Evolutionary conservation across 2,888 invertebrate species (phyloP).

Genomic region (Thysanoteuthis rhombus): DNA sequence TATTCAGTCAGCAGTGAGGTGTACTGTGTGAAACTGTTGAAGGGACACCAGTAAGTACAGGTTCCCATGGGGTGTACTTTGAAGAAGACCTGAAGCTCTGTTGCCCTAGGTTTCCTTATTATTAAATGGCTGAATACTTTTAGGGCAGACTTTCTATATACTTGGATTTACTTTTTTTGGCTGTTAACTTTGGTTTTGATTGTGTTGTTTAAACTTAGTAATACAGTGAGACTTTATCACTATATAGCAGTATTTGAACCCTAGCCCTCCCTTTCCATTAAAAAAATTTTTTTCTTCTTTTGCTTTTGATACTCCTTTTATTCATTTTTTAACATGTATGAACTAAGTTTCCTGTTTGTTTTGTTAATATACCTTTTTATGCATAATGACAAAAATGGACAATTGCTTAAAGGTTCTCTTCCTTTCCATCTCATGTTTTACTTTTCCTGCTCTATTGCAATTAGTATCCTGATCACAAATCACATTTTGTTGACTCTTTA

Average conservation of each 20-base stretch:
- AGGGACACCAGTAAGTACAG: no score
- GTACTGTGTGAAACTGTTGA: no score
- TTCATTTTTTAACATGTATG: background rate
- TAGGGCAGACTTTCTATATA: no score
- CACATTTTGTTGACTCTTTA: background rate
- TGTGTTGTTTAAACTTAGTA: background rate
- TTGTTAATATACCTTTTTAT: background rate
- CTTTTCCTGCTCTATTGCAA: background rate
- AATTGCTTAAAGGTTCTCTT: background rate
- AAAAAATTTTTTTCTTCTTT: no score
- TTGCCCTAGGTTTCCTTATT: no score
- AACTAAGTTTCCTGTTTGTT: background rate
- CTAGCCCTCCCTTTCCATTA: background rate
- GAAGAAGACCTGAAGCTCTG: no score
- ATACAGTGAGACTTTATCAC: background rate
- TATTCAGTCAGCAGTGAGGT: no score
- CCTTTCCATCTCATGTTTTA: background rate
- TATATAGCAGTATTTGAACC: background rate
- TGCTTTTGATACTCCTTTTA: background rate
- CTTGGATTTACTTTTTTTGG: background rate
- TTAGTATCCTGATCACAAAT: background rate
- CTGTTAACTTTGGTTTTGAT: background rate
- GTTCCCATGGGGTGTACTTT: no score
- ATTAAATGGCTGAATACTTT: no score
- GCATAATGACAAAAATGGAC: background rate